Base-by-base conservation (phyloP, 2,888 invertebrate species). In the Plagiodera versicolora region DNA sequence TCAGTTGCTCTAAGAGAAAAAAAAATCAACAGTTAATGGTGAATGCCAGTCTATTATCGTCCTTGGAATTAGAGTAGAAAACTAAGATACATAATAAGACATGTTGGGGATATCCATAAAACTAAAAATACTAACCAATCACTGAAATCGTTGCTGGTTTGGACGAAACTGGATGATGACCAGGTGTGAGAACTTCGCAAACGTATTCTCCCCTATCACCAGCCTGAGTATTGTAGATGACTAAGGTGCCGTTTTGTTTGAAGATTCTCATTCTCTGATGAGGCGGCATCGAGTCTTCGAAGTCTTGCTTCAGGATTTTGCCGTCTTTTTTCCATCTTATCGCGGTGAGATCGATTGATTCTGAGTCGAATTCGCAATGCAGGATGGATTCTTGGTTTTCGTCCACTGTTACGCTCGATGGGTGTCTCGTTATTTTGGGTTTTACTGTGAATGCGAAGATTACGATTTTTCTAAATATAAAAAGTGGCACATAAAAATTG, bases 1-100 rank as follows among this genome's bases (percentile, higher is more conserved):
- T 95, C 1, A 97, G 85, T 78, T 86, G 88, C 78, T 92, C 92
- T 84, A n/a, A n/a, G n/a, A n/a, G n/a, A n/a, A n/a, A n/a, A n/a
- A n/a, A n/a, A n/a, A n/a, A n/a, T n/a, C n/a, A n/a, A n/a, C n/a
- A n/a, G n/a, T n/a, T n/a, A n/a, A n/a, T n/a, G n/a, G n/a, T n/a
- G n/a, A n/a, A n/a, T n/a, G n/a, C n/a, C n/a, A n/a, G n/a, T n/a
- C n/a, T n/a, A n/a, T n/a, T n/a, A n/a, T n/a, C n/a, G n/a, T n/a
- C n/a, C n/a, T n/a, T n/a, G n/a, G n/a, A n/a, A n/a, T n/a, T n/a
- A n/a, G n/a, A n/a, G n/a, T n/a, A n/a, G n/a, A n/a, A n/a, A n/a
- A n/a, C n/a, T n/a, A n/a, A n/a, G n/a, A n/a, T n/a, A n/a, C n/a
- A n/a, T n/a, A n/a, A n/a, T n/a, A n/a, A n/a, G n/a, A n/a, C n/a